Conservation (phyloP, 2,888 invertebrate genomes). For the Abrostola triplasia region DNA sequence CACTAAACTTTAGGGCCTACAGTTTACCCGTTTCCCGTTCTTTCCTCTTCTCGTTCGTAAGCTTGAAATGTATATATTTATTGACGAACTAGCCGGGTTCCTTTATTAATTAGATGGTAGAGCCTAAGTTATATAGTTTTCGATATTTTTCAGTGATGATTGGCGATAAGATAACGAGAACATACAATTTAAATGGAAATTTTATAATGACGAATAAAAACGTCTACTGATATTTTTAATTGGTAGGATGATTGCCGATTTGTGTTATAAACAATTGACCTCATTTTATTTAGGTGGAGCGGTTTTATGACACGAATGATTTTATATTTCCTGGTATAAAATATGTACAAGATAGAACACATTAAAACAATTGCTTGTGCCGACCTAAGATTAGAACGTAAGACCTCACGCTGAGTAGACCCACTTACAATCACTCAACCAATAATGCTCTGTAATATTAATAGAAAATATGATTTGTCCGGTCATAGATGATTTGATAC, state of each 20-base stretch:
- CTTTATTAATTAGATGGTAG: too few relatives aligned
- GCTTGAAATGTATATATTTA: too few relatives aligned
- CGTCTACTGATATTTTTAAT: conserved; percentile 10
- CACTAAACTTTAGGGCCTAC: neutral
- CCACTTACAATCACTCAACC: neutral
- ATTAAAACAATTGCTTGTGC: neutral
- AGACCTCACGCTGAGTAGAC: neutral
- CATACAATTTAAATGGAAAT: neutral
- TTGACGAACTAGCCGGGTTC: too few relatives aligned
- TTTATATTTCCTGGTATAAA: neutral
- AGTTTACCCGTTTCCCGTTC: neutral
- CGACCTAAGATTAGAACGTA: neutral
- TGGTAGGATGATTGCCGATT: conserved; percentile 7
- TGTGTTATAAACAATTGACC: conserved; percentile 8
- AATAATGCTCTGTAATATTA: conserved; percentile 1
- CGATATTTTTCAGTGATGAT: neutral
- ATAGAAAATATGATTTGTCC: neutral
- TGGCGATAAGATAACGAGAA: conserved; percentile 1
- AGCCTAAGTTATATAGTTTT: neutral
- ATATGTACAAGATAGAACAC: neutral
- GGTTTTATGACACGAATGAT: neutral
- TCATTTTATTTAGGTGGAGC: neutral
- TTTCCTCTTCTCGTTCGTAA: too few relatives aligned
- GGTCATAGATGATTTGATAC: conserved; percentile 8
- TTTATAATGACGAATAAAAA: conserved; percentile 4